phyloP scores from a whole-genome alignment of 2,113 vertebrate genomes.

The Campylomormyrus numenius region DNA sequence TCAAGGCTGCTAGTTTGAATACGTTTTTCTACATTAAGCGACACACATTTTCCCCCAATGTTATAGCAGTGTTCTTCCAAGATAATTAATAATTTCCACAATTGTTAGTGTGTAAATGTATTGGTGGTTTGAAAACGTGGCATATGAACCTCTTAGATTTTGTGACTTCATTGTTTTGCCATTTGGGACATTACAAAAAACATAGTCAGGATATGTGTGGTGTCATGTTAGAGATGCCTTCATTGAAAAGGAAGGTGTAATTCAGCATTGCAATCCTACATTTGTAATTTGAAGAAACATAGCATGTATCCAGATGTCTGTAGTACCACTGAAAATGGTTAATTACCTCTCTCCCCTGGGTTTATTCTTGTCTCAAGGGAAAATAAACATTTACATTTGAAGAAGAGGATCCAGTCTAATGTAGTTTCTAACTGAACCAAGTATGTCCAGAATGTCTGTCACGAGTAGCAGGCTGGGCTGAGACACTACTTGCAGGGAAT shows the following conservation, averaged over 20 bases:
- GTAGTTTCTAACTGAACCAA: neutral
- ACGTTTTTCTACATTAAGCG: neutral
- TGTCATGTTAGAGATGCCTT: neutral
- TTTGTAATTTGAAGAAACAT: neutral
- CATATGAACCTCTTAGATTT: neutral
- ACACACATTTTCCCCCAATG: neutral
- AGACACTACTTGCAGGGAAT: neutral
- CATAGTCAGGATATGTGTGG: neutral
- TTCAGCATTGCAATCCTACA: neutral
- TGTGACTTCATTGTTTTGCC: neutral
- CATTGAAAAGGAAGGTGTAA: neutral
- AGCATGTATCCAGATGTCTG: neutral
- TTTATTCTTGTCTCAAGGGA: neutral
- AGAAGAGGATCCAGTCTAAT: neutral
- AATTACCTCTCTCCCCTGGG: neutral
- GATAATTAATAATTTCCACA: neutral
- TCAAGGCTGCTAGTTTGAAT: neutral
- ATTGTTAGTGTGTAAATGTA: neutral
- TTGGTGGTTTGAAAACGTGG: neutral
- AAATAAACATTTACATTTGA: constrained; percentile 15
- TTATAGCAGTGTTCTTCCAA: neutral
- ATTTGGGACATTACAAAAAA: neutral
- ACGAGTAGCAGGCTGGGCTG: neutral
- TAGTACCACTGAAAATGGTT: neutral
- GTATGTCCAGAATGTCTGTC: neutral